phyloP scores from a whole-genome alignment of 2,888 invertebrate species.

The Brachynemurus nebulosus region DNA sequence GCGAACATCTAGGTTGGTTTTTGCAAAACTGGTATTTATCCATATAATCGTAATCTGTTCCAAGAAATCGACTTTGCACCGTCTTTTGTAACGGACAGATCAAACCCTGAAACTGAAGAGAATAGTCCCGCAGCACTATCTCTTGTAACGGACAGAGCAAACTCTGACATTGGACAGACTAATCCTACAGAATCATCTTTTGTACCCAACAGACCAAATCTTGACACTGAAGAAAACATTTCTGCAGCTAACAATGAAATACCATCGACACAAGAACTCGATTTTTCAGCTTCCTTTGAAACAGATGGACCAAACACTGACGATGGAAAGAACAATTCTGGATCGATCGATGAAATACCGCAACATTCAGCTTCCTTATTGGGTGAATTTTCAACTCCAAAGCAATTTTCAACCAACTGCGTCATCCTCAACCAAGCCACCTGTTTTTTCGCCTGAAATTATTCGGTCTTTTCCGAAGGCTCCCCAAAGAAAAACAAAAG shows the following conservation, averaged over 20 bases:
- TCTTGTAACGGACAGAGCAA: background rate
- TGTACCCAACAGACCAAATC: background rate
- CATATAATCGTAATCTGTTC: slow-evolving; percentile 9
- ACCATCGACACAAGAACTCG: no score
- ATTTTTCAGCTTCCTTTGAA: no score
- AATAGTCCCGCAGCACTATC: slow-evolving; percentile 10
- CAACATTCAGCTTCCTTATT: slow-evolving; percentile 9
- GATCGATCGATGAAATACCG: slow-evolving; percentile 9
- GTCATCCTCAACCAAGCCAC: slow-evolving; percentile 10
- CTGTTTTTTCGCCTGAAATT: slow-evolving; percentile 14
- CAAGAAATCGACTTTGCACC: slow-evolving; percentile 1
- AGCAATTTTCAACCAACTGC: background rate
- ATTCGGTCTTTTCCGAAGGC: slow-evolving; percentile 14
- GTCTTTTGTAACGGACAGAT: background rate
- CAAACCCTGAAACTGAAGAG: slow-evolving; percentile 2
- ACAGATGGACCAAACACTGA: slow-evolving; percentile 3
- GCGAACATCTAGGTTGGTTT: slow-evolving; percentile 11
- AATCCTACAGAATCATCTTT: no score
- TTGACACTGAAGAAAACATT: background rate
- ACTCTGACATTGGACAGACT: no score
- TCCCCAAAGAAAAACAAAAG: slow-evolving; percentile 12
- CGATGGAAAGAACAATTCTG: slow-evolving; percentile 9
- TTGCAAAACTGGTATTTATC: slow-evolving; percentile 9
- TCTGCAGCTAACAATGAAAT: background rate
- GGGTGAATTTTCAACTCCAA: slow-evolving; percentile 6